A percentile compares a stretch with the other conserved stretches of the same genome.
Evolutionary conservation across 2,797 vertebrate genomes (phyloP).

Genomic region (Urocyon cinereoargenteus): DNA sequence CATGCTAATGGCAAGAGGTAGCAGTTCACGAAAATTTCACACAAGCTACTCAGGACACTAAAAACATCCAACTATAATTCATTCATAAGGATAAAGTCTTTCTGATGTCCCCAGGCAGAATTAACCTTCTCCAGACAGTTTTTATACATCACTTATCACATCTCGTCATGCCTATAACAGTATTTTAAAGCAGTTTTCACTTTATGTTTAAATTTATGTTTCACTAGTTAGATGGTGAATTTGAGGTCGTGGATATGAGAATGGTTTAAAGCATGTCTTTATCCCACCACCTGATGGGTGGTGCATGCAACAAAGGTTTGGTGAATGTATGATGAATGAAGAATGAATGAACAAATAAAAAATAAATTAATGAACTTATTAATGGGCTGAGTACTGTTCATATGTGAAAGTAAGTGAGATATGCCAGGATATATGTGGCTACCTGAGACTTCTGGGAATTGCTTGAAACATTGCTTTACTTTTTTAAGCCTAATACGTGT

Average conservation of each 20-base stretch:
- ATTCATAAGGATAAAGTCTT: slow-evolving; percentile 2
- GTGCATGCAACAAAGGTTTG: not conserved
- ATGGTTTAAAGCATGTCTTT: not conserved
- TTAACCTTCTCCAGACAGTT: not conserved
- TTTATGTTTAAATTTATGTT: not conserved
- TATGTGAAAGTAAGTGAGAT: not conserved
- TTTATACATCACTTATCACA: not conserved
- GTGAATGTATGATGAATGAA: not conserved
- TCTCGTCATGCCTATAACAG: not conserved
- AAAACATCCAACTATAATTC: not conserved
- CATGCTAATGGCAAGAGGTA: not conserved
- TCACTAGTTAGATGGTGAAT: not conserved
- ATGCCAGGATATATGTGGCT: not conserved
- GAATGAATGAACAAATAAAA: not conserved
- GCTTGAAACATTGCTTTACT: not conserved
- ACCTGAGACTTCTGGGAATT: not conserved
- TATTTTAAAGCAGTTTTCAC: not conserved
- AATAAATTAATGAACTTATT: not conserved
- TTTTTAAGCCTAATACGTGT: not conserved
- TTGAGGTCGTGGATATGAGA: not conserved
- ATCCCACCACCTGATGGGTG: not conserved
- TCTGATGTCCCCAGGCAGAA: not conserved
- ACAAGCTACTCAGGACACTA: not conserved
- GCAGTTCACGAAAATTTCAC: not conserved
- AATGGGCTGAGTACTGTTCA: not conserved